Evolutionary conservation across 2,888 invertebrate species (phyloP).

Genomic region (Limnephilus rhombicus): DNA sequence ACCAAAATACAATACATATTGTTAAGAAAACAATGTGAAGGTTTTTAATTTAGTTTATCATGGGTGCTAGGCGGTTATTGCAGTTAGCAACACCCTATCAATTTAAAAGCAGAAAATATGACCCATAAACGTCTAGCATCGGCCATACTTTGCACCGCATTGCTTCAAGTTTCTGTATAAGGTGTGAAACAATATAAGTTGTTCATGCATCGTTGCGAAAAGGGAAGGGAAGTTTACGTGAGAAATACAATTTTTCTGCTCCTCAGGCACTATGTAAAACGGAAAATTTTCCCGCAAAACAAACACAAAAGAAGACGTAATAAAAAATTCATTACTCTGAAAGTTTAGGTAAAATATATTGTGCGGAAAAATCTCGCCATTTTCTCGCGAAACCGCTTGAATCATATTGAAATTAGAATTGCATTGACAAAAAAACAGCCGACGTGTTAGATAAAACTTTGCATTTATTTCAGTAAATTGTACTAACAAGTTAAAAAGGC

Average conservation of each 20-base stretch:
- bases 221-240: conserved; percentile 22
- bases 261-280: conserved; percentile 35
- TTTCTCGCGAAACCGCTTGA: background rate
- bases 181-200: conserved; percentile 36
- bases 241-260: conserved; percentile 30
- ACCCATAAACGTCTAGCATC: conserved; percentile 39
- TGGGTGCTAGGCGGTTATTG: background rate
- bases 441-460: background rate
- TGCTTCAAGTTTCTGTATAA: conserved; percentile 7
- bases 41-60: background rate
- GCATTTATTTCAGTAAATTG: background rate
- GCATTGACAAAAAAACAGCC: background rate
- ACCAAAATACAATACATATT: background rate
- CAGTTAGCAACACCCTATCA: conserved; percentile 3
- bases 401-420: background rate
- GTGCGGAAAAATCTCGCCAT: background rate
- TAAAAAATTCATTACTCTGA: conserved; percentile 58
- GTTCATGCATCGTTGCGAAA: conserved; percentile 29
- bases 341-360: conserved; percentile 47
- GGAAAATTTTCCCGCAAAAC: conserved; percentile 14
- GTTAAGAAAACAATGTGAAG: background rate
- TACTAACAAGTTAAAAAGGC: background rate
- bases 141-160: conserved; percentile 9
- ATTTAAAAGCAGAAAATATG: conserved; percentile 29
- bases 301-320: conserved; percentile 34